Conservation (phyloP, 2,888 invertebrate genomes). For the Perizoma flavofasciatum region DNA sequence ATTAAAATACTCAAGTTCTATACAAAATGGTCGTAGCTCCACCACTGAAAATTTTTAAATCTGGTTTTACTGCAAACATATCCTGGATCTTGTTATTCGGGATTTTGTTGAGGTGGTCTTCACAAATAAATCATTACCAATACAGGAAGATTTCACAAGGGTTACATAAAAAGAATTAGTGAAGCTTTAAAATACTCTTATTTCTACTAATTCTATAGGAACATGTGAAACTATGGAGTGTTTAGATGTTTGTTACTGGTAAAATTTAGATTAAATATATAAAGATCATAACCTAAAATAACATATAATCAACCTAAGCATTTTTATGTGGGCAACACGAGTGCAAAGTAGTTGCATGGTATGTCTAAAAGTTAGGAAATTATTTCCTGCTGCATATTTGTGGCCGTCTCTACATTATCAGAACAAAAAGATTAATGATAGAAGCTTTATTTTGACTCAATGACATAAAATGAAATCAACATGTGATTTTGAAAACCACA, state of each 20-base stretch:
- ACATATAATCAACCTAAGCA: too few relatives aligned
- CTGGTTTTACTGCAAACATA: constrained; percentile 67
- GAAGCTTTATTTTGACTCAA: constrained; percentile 47
- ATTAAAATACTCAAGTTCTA: constrained; percentile 42
- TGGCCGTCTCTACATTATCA: not conserved
- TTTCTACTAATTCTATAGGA: too few relatives aligned
- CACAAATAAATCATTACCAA: constrained; percentile 51
- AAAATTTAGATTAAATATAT: too few relatives aligned
- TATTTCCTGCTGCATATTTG: not conserved
- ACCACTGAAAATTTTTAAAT: constrained; percentile 68
- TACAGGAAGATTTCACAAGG: not conserved
- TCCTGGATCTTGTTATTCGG: constrained; percentile 58
- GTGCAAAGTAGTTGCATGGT: too few relatives aligned
- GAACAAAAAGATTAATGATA: constrained; percentile 16
- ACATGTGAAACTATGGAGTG: too few relatives aligned
- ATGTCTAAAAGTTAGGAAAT: too few relatives aligned
- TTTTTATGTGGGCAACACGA: too few relatives aligned
- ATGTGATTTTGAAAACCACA: constrained; percentile 81
- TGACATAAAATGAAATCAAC: constrained; percentile 61
- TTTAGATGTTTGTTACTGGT: too few relatives aligned
- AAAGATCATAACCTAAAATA: too few relatives aligned
- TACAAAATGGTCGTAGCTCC: constrained; percentile 51
- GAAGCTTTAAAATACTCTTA: too few relatives aligned
- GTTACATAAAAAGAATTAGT: too few relatives aligned
- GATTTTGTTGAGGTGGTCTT: constrained; percentile 49